Evolutionary conservation across 2,113 vertebrate genomes (phyloP).

Genomic region (Sylvicapra grimmia): DNA sequence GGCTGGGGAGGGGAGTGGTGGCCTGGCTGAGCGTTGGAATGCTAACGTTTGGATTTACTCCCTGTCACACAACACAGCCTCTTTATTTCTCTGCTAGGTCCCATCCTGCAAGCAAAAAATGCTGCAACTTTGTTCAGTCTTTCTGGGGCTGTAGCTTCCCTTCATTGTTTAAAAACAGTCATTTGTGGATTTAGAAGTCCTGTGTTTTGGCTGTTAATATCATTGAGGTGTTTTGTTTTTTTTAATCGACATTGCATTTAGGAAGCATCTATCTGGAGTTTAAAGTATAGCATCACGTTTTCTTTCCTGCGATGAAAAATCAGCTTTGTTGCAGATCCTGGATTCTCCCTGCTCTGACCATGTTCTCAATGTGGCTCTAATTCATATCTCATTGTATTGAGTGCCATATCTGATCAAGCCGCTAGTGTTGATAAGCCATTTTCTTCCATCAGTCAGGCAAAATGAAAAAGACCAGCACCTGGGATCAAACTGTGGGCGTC

Average conservation of each 20-base stretch:
- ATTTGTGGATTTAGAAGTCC: background rate
- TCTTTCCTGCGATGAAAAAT: background rate
- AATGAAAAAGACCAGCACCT: background rate
- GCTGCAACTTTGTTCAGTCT: background rate
- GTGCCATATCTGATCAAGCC: background rate
- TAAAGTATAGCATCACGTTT: background rate
- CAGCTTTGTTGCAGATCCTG: background rate
- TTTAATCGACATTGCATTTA: background rate
- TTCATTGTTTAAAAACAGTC: background rate
- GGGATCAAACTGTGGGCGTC: background rate
- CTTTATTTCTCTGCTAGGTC: background rate
- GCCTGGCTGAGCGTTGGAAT: background rate
- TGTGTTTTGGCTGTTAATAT: background rate
- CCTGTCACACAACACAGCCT: background rate
- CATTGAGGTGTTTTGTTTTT: background rate
- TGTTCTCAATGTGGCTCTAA: background rate
- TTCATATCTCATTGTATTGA: background rate
- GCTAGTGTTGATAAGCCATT: background rate
- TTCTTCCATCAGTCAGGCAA: background rate
- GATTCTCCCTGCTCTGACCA: background rate
- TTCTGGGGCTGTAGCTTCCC: conserved; percentile 7
- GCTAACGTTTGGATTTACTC: background rate
- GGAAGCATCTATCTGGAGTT: background rate
- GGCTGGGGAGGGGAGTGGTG: background rate
- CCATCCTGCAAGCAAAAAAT: conserved; percentile 23